phyloP scores from a whole-genome alignment of 2,797 vertebrate species.

The Perodicticus potto region DNA sequence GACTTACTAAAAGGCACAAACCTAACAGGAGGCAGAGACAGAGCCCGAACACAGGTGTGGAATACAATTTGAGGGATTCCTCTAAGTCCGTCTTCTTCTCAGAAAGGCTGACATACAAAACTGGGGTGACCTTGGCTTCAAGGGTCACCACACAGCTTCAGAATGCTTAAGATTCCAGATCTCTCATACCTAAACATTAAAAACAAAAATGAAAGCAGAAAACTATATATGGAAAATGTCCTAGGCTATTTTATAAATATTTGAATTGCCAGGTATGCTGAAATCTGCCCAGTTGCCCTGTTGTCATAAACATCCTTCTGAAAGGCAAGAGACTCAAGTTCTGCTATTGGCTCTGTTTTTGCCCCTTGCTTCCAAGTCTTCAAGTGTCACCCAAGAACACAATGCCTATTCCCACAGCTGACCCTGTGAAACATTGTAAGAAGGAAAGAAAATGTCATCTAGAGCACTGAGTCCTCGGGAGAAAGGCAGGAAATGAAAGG shows the following conservation, averaged over 20 bases:
- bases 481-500: slow-evolving; percentile 69
- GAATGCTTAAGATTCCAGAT: background rate
- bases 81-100: background rate
- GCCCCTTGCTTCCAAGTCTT: background rate
- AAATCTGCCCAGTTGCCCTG: background rate
- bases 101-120: background rate
- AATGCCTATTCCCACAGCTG: background rate
- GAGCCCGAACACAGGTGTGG: background rate
- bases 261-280: background rate
- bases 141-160: background rate
- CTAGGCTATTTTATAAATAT: background rate
- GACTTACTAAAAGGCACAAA: background rate
- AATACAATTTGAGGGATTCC: background rate
- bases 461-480: background rate
- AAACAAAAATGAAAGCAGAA: background rate
- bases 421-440: background rate
- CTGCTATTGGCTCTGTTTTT: background rate
- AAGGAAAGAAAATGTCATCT: slow-evolving; percentile 60
- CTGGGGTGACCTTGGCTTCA: background rate
- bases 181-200: background rate
- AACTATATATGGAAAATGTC: background rate
- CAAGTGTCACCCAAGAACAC: background rate
- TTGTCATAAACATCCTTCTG: background rate
- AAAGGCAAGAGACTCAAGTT: background rate
- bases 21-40: background rate